These are phyloP conservation scores for Ophiothrix spiculata DNA, from an alignment of 35 echinoderm and acorn worm species.

Conservation along the genomic window DNA sequence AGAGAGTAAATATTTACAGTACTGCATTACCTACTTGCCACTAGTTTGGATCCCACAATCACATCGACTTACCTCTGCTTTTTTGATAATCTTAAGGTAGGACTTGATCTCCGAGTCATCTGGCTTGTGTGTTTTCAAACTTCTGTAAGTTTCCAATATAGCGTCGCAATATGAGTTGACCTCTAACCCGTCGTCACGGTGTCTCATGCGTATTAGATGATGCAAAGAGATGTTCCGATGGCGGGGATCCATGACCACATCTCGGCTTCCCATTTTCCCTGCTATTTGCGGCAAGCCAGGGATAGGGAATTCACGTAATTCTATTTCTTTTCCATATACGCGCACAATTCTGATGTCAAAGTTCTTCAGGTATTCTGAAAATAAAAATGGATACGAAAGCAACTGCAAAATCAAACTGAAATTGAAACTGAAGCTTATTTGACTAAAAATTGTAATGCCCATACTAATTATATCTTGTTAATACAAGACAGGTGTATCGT, in stretches of 20 bases:
- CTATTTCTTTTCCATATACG: slow-evolving; percentile 68
- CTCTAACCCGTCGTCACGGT: background rate
- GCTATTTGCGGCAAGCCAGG: slow-evolving; percentile 30
- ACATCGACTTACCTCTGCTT: slow-evolving; percentile 26
- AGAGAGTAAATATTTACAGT: too few species aligned
- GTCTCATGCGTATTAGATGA: slow-evolving; percentile 31
- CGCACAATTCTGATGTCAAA: slow-evolving; percentile 56
- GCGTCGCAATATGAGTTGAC: slow-evolving; percentile 15
- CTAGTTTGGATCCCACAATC: too few species aligned
- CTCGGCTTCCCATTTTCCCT: slow-evolving; percentile 25
- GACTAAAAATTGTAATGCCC: too few species aligned
- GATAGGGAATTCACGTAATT: slow-evolving; percentile 51
- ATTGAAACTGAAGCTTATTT: too few species aligned
- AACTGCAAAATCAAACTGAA: too few species aligned
- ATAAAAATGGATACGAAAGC: background rate
- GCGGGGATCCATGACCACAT: slow-evolving; percentile 32
- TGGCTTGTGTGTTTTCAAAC: background rate
- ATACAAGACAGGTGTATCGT: too few species aligned
- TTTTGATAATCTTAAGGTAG: background rate
- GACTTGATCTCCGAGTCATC: background rate
- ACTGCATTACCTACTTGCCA: too few species aligned
- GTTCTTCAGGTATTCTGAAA: slow-evolving; percentile 62
- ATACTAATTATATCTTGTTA: too few species aligned
- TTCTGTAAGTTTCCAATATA: slow-evolving; percentile 19
- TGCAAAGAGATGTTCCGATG: slow-evolving; percentile 45